Base-by-base conservation (phyloP, 2,888 invertebrate species). In the Mesorhabditis spiculigera region DNA sequence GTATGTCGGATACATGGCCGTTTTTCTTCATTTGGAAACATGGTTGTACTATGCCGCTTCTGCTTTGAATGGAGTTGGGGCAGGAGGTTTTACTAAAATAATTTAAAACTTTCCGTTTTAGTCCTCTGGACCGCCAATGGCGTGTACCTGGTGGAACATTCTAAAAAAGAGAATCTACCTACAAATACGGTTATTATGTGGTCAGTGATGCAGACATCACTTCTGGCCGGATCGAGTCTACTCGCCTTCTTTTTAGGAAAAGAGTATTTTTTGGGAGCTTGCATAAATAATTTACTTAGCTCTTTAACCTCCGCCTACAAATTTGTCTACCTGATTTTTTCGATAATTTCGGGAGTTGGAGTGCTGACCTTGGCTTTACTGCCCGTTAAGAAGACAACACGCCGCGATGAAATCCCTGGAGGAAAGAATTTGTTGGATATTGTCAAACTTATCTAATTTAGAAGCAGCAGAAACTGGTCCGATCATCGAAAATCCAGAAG, bases 61-160 rank as follows among this genome's bases (percentile, higher is more conserved):
- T 13, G 58, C 58, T 50, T 50, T 50, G n/a, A 50, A 50, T n/a
- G 58, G 58, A 50, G n/a, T 50, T 50, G 58, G 58, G n/a, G 58
- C 58, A 50, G 58, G 10, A 50, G n/a, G 58, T 50, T 13, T 13
- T 10, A 3, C 28, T 28, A 28, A 28, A 28, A 1, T 28, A 28
- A 28, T 28, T 28, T 28, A 28, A 28, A 28, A 28, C 28, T 28
- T 28, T 28, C 28, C 28, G 28, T 28, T 50, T 50, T 50, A 50
- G 58, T 50, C n/a, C n/a, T 50, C 10, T 50, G 58, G 58, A 50
- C 58, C 8, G 58, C 58, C 58, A 50, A 50, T 50, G 58, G 58
- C 3, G 58, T 50, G n/a, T 50, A 13, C n/a, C 58, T 50, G 10
- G 58, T 50, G 3, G 58, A 50, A 50, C 8, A 13, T n/a, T 50